phyloP scores from a whole-genome alignment of 2,113 vertebrate species.

The Cyanoramphus novaezelandiae region DNA sequence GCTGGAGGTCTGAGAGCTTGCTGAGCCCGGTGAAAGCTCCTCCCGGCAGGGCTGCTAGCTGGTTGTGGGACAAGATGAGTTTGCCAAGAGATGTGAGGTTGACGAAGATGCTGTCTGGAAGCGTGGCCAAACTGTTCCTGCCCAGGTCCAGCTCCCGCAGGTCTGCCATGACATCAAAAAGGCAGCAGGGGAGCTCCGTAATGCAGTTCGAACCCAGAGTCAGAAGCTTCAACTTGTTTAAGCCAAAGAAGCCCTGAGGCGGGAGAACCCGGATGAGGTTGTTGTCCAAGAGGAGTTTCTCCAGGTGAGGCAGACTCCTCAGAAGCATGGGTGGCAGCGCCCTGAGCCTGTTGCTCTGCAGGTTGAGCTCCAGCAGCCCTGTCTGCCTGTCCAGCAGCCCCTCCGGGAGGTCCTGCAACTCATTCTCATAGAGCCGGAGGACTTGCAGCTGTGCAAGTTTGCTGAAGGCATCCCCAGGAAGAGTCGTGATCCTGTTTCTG shows the following conservation, averaged over 20 bases:
- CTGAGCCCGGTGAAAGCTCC: constrained; percentile 73
- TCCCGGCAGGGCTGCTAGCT: constrained; percentile 61
- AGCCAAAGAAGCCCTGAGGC: constrained; percentile 67
- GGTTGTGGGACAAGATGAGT: constrained; percentile 76
- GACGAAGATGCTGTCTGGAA: constrained; percentile 70
- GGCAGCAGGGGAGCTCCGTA: constrained; percentile 51
- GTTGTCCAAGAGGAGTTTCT: constrained; percentile 63
- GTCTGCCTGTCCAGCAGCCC: constrained; percentile 69
- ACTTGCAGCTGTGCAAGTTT: constrained; percentile 65
- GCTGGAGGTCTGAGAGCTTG: constrained; percentile 72
- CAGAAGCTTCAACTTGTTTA: constrained; percentile 70
- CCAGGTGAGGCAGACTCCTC: constrained; percentile 72
- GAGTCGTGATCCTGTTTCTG: constrained; percentile 71
- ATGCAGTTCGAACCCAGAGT: constrained; percentile 73
- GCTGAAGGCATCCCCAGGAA: constrained; percentile 69
- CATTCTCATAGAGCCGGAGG: constrained; percentile 79
- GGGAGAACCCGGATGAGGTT: constrained; percentile 69
- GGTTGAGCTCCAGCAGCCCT: constrained; percentile 71
- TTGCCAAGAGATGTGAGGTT: constrained; percentile 71
- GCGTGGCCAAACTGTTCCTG: constrained; percentile 68
- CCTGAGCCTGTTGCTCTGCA: constrained; percentile 71
- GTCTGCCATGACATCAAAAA: constrained; percentile 49
- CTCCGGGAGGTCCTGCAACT: constrained; percentile 71
- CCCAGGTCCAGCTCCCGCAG: constrained; percentile 71
- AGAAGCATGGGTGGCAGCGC: constrained; percentile 71